A percentile compares a stretch with the other conserved stretches of the same genome.
These are phyloP conservation scores for Pilophorus perplexus DNA, from an alignment of 2,888 invertebrate species.

Conservation along the genomic window DNA sequence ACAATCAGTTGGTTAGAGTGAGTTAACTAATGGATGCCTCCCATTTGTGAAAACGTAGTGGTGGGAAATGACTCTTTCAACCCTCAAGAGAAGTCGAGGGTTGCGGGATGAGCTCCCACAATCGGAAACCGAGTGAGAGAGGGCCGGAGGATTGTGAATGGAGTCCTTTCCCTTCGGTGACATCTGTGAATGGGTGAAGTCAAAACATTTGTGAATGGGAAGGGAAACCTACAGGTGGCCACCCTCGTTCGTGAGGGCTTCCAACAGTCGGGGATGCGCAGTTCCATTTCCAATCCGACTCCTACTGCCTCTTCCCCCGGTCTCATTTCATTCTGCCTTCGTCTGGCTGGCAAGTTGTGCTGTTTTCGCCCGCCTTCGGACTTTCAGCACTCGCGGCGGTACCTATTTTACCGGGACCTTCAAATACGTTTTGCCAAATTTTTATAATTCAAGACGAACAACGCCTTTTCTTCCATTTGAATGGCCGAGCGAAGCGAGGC, in stretches of 20 bases:
- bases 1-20: too few species aligned
- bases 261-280: constrained; percentile 41
- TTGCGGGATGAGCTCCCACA: neutral
- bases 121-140: neutral
- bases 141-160: constrained; percentile 20
- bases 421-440: too few species aligned
- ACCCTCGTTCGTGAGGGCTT: neutral
- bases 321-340: constrained; percentile 38
- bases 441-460: too few species aligned
- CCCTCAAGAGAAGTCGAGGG: neutral
- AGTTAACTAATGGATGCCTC: too few species aligned
- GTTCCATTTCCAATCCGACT: constrained; percentile 44
- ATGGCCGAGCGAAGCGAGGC: too few species aligned
- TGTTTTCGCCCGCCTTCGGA: neutral
- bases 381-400: neutral
- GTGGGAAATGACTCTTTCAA: too few species aligned
- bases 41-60: too few species aligned
- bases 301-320: constrained; percentile 12
- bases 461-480: too few species aligned
- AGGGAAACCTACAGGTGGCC: constrained; percentile 35
- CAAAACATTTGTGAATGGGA: constrained; percentile 31
- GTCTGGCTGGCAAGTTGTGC: constrained; percentile 24
- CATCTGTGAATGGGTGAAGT: constrained; percentile 39
- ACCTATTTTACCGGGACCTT: too few species aligned
- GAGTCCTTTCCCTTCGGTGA: constrained; percentile 23